A percentile compares a stretch with the other conserved stretches of the same genome.
These are phyloP conservation scores for Conchocele bisecta DNA, from an alignment of 2,888 invertebrate genomes.

Conservation along the genomic window DNA sequence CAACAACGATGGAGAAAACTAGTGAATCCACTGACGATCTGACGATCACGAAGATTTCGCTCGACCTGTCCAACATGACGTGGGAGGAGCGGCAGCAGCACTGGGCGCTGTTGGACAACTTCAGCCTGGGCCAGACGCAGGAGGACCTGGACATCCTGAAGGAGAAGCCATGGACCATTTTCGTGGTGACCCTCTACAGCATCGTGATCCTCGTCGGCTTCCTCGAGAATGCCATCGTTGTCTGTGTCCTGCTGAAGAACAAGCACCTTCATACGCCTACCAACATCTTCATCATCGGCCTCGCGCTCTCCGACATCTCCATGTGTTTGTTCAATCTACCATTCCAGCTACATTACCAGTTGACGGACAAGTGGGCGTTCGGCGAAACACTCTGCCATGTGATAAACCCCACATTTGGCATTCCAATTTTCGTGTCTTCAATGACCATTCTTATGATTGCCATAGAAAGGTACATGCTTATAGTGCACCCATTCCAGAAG, in stretches of 20 bases:
- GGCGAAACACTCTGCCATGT: conserved; percentile 77
- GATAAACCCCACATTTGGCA: conserved; percentile 79
- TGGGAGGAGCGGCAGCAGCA: conserved; percentile 85
- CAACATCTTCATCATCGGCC: conserved; percentile 79
- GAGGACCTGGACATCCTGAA: conserved; percentile 73
- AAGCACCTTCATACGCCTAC: conserved; percentile 78
- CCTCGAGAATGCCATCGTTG: conserved; percentile 77
- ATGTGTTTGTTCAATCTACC: conserved; percentile 80
- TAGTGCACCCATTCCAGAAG: conserved; percentile 78
- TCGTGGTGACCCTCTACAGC: conserved; percentile 76
- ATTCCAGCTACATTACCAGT: conserved; percentile 80
- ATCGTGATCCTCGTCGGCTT: conserved; percentile 77
- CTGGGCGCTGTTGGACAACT: conserved; percentile 62
- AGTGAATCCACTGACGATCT: conserved; percentile 20
- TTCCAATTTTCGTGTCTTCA: conserved; percentile 80
- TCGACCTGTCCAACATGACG: conserved; percentile 65
- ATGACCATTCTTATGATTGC: conserved; percentile 80
- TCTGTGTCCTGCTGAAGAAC: conserved; percentile 74
- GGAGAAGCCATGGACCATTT: conserved; percentile 70
- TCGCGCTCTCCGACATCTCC: conserved; percentile 79
- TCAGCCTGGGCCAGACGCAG: conserved; percentile 63
- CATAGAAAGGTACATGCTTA: conserved; percentile 80
- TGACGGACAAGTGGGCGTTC: conserved; percentile 80
- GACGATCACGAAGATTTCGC: conserved; percentile 49
- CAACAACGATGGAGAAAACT: conserved; percentile 38